Evolutionary conservation across 2,888 invertebrate species (phyloP), one percentile per base, ranked within the genome.

Genomic region (Drosophila antonietae): DNA sequence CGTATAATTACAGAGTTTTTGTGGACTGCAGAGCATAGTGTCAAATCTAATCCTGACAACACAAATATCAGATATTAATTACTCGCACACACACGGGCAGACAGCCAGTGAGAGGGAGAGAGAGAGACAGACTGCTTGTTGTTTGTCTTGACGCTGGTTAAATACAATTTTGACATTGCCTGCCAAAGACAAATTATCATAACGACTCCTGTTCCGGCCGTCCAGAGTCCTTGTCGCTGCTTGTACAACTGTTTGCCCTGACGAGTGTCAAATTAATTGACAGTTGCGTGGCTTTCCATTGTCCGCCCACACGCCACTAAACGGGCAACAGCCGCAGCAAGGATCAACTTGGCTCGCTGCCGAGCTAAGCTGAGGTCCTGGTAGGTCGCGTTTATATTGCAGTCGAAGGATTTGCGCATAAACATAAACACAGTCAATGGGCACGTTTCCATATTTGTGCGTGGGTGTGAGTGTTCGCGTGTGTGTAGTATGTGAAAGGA

Each of bases 141-240:
- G 57, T 68, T 76, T 73, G 70, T 31, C 64, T 55, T 71, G 65
- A 46, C 63, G 64, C 57, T 57, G 67, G 64, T 64, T 73, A 81
- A 78, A 78, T 79, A 82, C 65, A 69, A 71, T 71, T 68, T 60
- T 71, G 78, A 69, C 80, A 71, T 78, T 51, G 70, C 78, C 73
- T 73, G 78, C 75, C 81, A 82, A 58, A 69, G 80, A 63, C 80
- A 78, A 80, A 81, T 81, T 81, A 81, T 80, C 81, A 72, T 81
- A 78, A 76, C 59, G 58, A 56, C 55, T 57, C 37, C 62, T 47
- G 46, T 68, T 31, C 15, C 51, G 44, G 37, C 41, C 47, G 43
- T 18, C 55, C 55, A 18, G 52, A 35, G 52, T 73, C 57, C 55
- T 49, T 59, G 43, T 63, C 63, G n/a, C 18, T 58, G 23, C 68